These are phyloP conservation scores for Tragopan temminckii DNA, from an alignment of 2,797 vertebrate genomes.

Conservation along the genomic window DNA sequence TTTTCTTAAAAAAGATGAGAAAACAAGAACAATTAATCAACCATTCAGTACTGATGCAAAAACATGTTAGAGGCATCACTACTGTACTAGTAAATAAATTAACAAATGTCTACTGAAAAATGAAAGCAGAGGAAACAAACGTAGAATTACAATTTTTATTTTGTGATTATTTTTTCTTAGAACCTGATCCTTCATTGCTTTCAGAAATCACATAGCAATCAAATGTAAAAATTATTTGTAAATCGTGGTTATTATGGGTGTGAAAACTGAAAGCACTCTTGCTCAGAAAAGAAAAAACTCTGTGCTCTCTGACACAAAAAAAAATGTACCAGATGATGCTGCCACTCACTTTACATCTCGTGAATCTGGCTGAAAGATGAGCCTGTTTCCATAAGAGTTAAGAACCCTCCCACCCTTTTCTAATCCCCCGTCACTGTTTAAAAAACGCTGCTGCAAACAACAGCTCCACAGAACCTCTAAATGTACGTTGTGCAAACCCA, in stretches of 20 bases:
- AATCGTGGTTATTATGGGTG: not conserved
- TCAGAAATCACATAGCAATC: not conserved
- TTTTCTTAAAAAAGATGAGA: not conserved
- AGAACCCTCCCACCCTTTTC: not conserved
- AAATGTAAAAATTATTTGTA: not conserved
- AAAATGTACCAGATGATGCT: not conserved
- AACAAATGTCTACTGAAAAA: not conserved
- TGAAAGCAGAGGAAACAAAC: not conserved
- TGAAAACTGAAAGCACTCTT: not conserved
- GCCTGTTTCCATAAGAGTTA: not conserved
- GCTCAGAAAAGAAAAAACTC: not conserved
- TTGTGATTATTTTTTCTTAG: not conserved
- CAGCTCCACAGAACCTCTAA: not conserved
- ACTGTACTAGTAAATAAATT: not conserved
- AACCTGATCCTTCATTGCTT: not conserved
- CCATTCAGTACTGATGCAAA: not conserved
- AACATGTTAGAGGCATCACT: not conserved
- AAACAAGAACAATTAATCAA: not conserved
- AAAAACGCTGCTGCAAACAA: not conserved
- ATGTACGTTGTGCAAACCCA: constrained; percentile 6
- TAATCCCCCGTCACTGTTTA: not conserved
- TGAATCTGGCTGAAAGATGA: not conserved
- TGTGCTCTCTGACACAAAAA: not conserved
- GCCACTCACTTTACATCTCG: not conserved
- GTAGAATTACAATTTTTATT: not conserved